Evolutionary conservation across 2,888 invertebrate species (phyloP).

Genomic region (Auanema sp.): DNA sequence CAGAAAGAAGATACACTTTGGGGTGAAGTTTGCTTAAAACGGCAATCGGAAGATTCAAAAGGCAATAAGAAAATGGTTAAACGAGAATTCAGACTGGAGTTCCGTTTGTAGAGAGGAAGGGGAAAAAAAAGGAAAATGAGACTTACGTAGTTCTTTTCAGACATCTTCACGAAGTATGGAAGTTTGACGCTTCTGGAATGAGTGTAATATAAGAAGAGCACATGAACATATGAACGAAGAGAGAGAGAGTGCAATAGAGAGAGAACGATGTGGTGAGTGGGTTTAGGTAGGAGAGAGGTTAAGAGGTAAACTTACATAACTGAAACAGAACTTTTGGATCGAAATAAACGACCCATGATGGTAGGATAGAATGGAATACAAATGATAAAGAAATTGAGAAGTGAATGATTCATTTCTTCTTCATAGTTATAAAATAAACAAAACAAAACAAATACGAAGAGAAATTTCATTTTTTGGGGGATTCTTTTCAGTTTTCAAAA

Average conservation of each 20-base stretch:
- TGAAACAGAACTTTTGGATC: slow-evolving; percentile 16
- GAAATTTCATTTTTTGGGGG: too few species aligned
- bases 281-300: not conserved
- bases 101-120: too few species aligned
- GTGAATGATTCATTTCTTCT: too few species aligned
- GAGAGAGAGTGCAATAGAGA: slow-evolving; percentile 1
- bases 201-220: not conserved
- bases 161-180: slow-evolving; percentile 14
- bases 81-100: too few species aligned
- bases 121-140: not conserved
- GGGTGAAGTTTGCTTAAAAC: too few species aligned
- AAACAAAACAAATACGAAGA: too few species aligned
- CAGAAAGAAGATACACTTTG: slow-evolving; percentile 1
- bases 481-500: too few species aligned
- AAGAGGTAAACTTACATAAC: slow-evolving; percentile 13
- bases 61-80: too few species aligned
- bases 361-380: too few species aligned
- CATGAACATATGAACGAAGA: not conserved
- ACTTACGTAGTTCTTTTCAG: slow-evolving; percentile 21
- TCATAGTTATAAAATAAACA: too few species aligned
- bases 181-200: slow-evolving; percentile 20
- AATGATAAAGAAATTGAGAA: too few species aligned
- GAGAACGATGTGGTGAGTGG: not conserved
- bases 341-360: slow-evolving; percentile 13
- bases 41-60: too few species aligned